A percentile compares a stretch with the other conserved stretches of the same genome.
phyloP scores from a whole-genome alignment of 2,888 invertebrate genomes.

The Diplolepis rosae region DNA sequence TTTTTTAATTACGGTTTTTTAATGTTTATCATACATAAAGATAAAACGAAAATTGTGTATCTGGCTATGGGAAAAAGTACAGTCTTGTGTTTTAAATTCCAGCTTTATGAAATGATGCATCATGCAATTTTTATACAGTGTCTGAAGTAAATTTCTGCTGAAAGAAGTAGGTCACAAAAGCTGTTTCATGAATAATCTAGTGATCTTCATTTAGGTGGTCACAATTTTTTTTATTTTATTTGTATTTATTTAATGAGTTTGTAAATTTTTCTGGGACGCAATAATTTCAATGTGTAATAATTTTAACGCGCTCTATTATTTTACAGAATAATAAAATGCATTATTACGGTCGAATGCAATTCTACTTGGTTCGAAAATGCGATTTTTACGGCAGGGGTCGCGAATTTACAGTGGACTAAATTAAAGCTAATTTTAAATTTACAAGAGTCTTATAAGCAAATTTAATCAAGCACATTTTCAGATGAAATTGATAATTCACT shows the following conservation, averaged over 20 bases:
- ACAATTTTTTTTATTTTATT: too few species aligned
- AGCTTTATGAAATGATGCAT: background rate
- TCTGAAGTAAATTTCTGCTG: conserved; percentile 3
- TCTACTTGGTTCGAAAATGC: background rate
- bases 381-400: too few species aligned
- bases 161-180: conserved; percentile 10
- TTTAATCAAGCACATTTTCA: background rate
- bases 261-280: too few species aligned
- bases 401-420: too few species aligned
- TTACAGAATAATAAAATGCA: too few species aligned
- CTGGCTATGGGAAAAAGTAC: background rate
- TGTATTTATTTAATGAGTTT: too few species aligned
- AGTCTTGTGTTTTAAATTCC: background rate
- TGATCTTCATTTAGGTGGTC: conserved; percentile 22
- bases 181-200: conserved; percentile 19
- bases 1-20: too few species aligned
- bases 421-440: background rate
- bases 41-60: too few species aligned
- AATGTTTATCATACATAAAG: too few species aligned
- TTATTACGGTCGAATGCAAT: background rate
- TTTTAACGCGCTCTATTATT: too few species aligned
- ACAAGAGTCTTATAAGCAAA: background rate
- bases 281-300: too few species aligned
- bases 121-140: conserved; percentile 20
- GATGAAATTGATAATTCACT: background rate